A percentile compares a stretch with the other conserved stretches of the same genome.
Evolutionary conservation across 2,888 invertebrate genomes (phyloP).

Genomic region (Parthenolecanium corni): DNA sequence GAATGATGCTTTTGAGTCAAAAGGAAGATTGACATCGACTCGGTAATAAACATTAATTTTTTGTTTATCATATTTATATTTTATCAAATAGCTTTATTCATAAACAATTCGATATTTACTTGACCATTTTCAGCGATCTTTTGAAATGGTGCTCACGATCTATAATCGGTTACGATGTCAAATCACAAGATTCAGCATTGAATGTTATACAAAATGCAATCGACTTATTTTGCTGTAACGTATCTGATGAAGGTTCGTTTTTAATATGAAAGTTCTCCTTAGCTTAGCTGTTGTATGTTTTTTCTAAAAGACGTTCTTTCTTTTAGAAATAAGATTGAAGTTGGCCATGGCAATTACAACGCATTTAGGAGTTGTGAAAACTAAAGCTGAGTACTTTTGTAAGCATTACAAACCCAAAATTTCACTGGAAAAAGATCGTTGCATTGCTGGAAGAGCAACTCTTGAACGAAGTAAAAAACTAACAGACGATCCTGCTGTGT

Average conservation of each 20-base stretch:
- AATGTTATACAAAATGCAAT: slow-evolving; percentile 77
- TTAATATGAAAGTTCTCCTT: background rate
- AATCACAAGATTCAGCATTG: slow-evolving; percentile 54
- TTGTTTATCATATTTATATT: background rate
- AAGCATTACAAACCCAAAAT: slow-evolving; percentile 67
- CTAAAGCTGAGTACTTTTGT: slow-evolving; percentile 69
- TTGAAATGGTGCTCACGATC: slow-evolving; percentile 83
- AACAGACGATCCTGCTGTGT: slow-evolving; percentile 1
- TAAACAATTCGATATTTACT: background rate
- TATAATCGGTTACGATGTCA: slow-evolving; percentile 57
- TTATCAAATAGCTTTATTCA: too few species aligned
- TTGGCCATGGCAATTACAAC: slow-evolving; percentile 64
- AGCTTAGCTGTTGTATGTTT: background rate
- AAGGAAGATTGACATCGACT: slow-evolving; percentile 58
- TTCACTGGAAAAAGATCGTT: slow-evolving; percentile 44
- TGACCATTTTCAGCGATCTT: slow-evolving; percentile 53
- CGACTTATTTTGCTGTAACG: slow-evolving; percentile 78
- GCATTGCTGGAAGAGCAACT: slow-evolving; percentile 58
- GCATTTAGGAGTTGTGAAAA: slow-evolving; percentile 67
- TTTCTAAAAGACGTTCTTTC: slow-evolving; percentile 5
- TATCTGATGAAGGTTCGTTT: slow-evolving; percentile 43
- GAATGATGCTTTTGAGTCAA: slow-evolving; percentile 38
- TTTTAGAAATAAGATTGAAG: slow-evolving; percentile 42
- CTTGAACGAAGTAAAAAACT: slow-evolving; percentile 36
- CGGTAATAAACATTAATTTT: slow-evolving; percentile 30